Conservation (phyloP, 1,140 invertebrate genomes). For the Lepidotrigona ventralis region DNA sequence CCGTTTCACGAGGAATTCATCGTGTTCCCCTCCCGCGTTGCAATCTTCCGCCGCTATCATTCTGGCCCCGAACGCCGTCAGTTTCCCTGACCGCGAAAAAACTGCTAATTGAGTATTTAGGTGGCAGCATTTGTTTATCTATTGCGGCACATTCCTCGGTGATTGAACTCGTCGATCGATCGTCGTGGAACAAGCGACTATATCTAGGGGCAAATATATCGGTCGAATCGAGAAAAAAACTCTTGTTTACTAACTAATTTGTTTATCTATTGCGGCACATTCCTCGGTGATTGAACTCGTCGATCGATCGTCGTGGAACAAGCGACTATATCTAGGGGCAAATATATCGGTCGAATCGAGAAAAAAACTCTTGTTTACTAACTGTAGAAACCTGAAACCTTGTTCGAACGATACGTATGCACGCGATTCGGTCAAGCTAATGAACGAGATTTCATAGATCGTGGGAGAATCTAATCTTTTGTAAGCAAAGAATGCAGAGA, state of each 20-base stretch:
- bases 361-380: not conserved
- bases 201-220: not conserved
- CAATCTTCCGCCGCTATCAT: not conserved
- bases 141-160: not conserved
- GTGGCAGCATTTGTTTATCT: slow-evolving; percentile 55
- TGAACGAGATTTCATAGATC: accelerated
- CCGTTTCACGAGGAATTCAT: slow-evolving; percentile 53
- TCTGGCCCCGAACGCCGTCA: slow-evolving; percentile 25
- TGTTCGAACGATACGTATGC: not conserved
- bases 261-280: slow-evolving; percentile 40
- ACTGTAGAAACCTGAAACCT: not conserved
- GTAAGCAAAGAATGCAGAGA: not conserved
- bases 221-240: not conserved
- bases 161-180: not conserved
- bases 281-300: not conserved
- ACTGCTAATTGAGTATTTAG: slow-evolving; percentile 68
- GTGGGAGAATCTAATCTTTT: not conserved
- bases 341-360: slow-evolving; percentile 4
- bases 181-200: not conserved
- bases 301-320: not conserved
- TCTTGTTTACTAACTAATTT: not conserved
- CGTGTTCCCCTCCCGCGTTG: slow-evolving; percentile 36
- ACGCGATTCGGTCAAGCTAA: not conserved
- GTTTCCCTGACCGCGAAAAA: slow-evolving; percentile 58
- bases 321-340: not conserved